Evolutionary conservation across 2,797 vertebrate genomes (phyloP).

Genomic region (Helostoma temminkii): DNA sequence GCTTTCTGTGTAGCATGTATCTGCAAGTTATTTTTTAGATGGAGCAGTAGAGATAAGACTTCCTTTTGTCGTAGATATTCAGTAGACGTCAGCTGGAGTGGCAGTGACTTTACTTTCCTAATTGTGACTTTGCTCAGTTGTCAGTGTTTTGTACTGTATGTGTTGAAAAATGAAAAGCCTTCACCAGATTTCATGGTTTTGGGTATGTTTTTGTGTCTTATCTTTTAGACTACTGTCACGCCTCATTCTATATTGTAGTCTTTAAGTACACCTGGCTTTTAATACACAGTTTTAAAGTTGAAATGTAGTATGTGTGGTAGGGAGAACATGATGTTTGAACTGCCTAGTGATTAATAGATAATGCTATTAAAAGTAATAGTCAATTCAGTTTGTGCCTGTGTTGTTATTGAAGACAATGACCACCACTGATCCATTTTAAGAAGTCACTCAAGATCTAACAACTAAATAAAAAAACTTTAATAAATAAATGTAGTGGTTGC

Average conservation of each 20-base stretch:
- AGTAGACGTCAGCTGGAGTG: slow-evolving; percentile 38
- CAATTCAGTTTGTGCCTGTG: slow-evolving; percentile 19
- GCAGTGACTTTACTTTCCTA: slow-evolving; percentile 58
- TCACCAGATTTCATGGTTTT: slow-evolving; percentile 48
- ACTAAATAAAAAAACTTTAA: too few relatives aligned
- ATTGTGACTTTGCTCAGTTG: slow-evolving; percentile 57
- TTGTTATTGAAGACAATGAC: slow-evolving; percentile 10
- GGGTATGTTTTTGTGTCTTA: slow-evolving; percentile 54
- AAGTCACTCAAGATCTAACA: too few relatives aligned
- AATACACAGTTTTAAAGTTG: slow-evolving; percentile 32
- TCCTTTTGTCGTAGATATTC: slow-evolving; percentile 27
- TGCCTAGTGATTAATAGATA: slow-evolving; percentile 55
- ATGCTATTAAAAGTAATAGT: slow-evolving; percentile 70
- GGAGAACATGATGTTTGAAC: slow-evolving; percentile 15
- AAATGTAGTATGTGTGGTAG: slow-evolving; percentile 18
- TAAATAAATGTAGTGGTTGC: too few relatives aligned
- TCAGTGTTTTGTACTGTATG: slow-evolving; percentile 67
- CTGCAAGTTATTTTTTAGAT: slow-evolving; percentile 43
- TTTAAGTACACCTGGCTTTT: slow-evolving; percentile 31
- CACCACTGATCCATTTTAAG: too few relatives aligned
- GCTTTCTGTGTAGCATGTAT: slow-evolving; percentile 54
- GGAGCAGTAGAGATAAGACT: slow-evolving; percentile 32
- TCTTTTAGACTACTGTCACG: slow-evolving; percentile 60
- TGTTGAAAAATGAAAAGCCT: slow-evolving; percentile 46
- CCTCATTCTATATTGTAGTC: slow-evolving; percentile 31